Conservation (phyloP, 2,113 vertebrate genomes). For the Notothenia coriiceps region DNA sequence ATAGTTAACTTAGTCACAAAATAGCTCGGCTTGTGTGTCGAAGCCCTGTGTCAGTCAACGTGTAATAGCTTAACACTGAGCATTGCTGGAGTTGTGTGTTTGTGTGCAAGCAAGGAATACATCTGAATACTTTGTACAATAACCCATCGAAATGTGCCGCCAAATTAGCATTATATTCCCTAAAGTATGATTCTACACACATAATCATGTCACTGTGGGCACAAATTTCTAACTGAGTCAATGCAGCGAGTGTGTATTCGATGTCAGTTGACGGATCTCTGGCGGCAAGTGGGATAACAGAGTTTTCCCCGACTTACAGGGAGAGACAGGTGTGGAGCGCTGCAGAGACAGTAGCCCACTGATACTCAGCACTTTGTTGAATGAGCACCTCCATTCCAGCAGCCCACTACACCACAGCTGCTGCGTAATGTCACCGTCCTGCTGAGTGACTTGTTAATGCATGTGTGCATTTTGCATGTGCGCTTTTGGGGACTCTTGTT, state of each 20-base stretch:
- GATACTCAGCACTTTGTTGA: conserved; percentile 33
- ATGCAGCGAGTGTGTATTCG: conserved; percentile 21
- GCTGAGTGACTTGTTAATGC: conserved; percentile 24
- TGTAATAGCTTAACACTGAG: not conserved
- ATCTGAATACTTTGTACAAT: not conserved
- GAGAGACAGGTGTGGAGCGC: conserved; percentile 54
- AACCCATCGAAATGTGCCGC: not conserved
- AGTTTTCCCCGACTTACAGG: conserved; percentile 1
- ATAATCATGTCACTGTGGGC: not conserved
- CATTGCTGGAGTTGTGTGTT: conserved; percentile 1
- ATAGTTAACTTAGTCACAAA: conserved; percentile 19
- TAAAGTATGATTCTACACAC: not conserved
- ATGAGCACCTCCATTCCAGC: conserved; percentile 33
- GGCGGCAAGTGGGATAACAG: conserved; percentile 52
- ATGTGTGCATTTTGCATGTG: conserved; percentile 14
- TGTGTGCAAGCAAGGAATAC: not conserved
- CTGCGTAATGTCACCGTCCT: conserved; percentile 41
- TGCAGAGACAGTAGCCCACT: conserved; percentile 15
- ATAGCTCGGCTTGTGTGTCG: not conserved
- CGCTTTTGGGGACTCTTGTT: conserved; percentile 11
- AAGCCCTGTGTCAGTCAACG: conserved; percentile 9
- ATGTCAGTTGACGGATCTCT: conserved; percentile 49
- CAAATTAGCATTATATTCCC: not conserved
- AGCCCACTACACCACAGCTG: conserved; percentile 40
- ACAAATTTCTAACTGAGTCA: not conserved